phyloP scores from a whole-genome alignment of 2,797 vertebrate genomes.

The Gymnodraco acuticeps region DNA sequence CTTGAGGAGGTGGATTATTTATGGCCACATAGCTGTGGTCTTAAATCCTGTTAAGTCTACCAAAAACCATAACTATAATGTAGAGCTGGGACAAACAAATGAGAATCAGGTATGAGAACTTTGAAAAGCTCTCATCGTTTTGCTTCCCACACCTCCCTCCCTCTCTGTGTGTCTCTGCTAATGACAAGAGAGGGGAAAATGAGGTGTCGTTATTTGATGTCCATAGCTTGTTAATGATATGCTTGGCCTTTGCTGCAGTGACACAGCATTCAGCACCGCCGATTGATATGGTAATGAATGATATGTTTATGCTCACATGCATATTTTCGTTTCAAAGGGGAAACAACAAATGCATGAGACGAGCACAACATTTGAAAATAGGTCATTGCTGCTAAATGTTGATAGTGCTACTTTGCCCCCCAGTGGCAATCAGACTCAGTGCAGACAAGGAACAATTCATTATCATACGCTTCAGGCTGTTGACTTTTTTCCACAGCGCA shows the following conservation, averaged over 20 bases:
- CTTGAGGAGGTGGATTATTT: conserved; percentile 85
- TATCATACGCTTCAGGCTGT: conserved; percentile 74
- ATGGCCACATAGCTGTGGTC: conserved; percentile 73
- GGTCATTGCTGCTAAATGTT: conserved; percentile 82
- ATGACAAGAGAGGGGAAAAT: conserved; percentile 58
- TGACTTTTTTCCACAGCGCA: conserved; percentile 56
- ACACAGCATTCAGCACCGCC: conserved; percentile 55
- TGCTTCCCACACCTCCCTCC: not conserved
- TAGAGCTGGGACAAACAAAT: conserved; percentile 36
- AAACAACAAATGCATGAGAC: conserved; percentile 74
- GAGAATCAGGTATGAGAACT: conserved; percentile 53
- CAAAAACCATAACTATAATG: conserved; percentile 45
- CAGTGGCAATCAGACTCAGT: conserved; percentile 80
- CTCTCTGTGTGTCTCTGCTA: conserved; percentile 23
- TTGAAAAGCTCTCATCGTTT: conserved; percentile 26
- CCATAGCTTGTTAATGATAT: conserved; percentile 59
- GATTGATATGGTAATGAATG: conserved; percentile 75
- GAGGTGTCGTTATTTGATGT: conserved; percentile 46
- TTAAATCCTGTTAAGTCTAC: conserved; percentile 80
- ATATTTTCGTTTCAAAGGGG: conserved; percentile 80
- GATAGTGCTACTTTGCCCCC: conserved; percentile 87
- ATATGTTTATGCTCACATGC: conserved; percentile 76
- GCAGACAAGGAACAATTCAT: conserved; percentile 61
- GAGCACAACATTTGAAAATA: conserved; percentile 81
- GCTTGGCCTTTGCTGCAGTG: conserved; percentile 58